A percentile compares a stretch with the other conserved stretches of the same genome.
phyloP scores from a whole-genome alignment of 2,888 invertebrate genomes.

The Xestoiulus laeticollis region DNA sequence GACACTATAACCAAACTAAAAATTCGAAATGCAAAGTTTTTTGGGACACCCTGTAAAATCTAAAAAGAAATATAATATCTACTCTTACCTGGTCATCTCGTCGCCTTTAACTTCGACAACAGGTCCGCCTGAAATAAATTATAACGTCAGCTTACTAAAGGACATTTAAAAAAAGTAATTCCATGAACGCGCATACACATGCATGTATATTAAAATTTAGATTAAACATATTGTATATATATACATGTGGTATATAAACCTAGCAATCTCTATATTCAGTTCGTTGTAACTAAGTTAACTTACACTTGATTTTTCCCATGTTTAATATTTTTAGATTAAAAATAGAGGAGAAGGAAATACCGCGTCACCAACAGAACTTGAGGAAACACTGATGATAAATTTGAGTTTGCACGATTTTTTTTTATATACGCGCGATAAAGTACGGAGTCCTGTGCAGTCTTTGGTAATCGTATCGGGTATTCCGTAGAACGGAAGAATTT shows the following conservation, averaged over 20 bases:
- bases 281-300: too few species aligned
- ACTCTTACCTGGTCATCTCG: slow-evolving; percentile 78
- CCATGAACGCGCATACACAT: too few species aligned
- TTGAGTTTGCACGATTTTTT: not conserved
- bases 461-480: not conserved
- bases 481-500: not conserved
- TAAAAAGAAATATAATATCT: not conserved
- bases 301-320: slow-evolving; percentile 53
- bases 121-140: slow-evolving; percentile 70
- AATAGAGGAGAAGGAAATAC: not conserved
- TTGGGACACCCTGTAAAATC: not conserved
- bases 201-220: too few species aligned
- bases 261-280: too few species aligned
- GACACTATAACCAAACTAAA: too few species aligned
- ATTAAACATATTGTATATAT: too few species aligned
- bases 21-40: too few species aligned
- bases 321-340: not conserved
- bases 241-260: too few species aligned
- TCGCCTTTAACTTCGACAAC: slow-evolving; percentile 94
- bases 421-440: not conserved
- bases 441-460: not conserved
- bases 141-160: not conserved
- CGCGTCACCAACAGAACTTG: not conserved
- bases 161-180: not conserved
- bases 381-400: not conserved